Evolutionary conservation across 2,797 vertebrate species (phyloP), one percentile per base, ranked within the genome.

Genomic region (Rousettus madagascariensis): DNA sequence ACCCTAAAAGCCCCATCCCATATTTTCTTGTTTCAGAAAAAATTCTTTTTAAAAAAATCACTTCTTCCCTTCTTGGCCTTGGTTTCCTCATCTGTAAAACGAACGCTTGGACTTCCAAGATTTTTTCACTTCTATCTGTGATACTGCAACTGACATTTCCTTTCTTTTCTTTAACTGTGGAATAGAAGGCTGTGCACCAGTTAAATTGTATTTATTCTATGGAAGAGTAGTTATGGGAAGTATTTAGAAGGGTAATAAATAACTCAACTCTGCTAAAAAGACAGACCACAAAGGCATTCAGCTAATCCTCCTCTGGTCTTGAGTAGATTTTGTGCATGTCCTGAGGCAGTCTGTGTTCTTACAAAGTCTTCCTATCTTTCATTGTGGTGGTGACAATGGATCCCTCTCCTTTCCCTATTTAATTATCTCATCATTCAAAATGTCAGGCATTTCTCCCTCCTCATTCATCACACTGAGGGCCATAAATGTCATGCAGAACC

Each of bases 391-490:
- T 88, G 69, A 61, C 26, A 92, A 71, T 41, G 38, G 13, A 30
- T 53, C 24, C 28, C 13, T 87, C 36, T 88, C 33, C 30, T 74
- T 72, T 87, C 28, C 13, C 46, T 66, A 4, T 22, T 92, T 84
- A 94, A 85, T 91, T 85, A 86, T 85, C 12, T 0, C 51, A 55
- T 95, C 82, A 80, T 90, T 97, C 87, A 90, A 92, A 95, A 90
- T 8, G 5, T 55, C n/a, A 86, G 72, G 2, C 15, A 1, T 79
- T 90, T 85, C 28, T 43, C 61, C 19, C 28, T 43, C 68, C 15
- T 94, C 53, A 63, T 92, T 79, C 63, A 90, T 94, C 77, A 88
- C 75, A 28, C 38, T 2, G 7, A 94, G 63, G n/a, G 51, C 51
- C 49, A 77, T 91, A 74, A 87, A 78, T 0, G 0, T 72, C 82